Evolutionary conservation across 1,140 invertebrate genomes (phyloP).

Genomic region (Pemphigus obesinymphae): DNA sequence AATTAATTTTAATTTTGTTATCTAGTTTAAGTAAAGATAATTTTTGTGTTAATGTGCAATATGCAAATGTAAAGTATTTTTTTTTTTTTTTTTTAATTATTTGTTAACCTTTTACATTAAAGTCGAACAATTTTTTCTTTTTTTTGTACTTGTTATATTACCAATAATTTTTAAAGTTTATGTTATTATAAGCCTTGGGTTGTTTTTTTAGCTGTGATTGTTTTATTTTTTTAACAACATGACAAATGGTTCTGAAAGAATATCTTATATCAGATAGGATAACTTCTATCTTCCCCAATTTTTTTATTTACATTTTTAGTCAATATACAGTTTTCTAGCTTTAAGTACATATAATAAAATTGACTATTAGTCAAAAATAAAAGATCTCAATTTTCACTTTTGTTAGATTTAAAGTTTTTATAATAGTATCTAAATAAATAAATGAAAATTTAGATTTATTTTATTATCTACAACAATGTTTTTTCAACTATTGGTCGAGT

Average conservation of each 20-base stretch:
- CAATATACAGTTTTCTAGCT: conserved; percentile 20
- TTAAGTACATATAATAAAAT: conserved; percentile 30
- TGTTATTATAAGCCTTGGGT: conserved; percentile 34
- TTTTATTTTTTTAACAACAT: conserved; percentile 35
- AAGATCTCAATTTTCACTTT: conserved; percentile 41
- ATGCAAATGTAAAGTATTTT: conserved; percentile 39
- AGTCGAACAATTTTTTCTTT: conserved; percentile 36
- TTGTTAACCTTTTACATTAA: conserved; percentile 40
- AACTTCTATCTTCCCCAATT: conserved; percentile 6
- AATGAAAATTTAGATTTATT: conserved; percentile 21
- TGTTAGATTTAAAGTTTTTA: conserved; percentile 36
- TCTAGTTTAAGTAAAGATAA: conserved; percentile 39
- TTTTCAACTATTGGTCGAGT: conserved; percentile 13
- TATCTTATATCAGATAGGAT: conserved; percentile 1
- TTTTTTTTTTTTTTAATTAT: conserved; percentile 32
- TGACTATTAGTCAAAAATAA: conserved; percentile 35
- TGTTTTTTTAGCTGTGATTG: conserved; percentile 41
- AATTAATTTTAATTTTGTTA: conserved; percentile 42
- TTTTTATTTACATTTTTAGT: conserved; percentile 18
- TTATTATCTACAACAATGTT: conserved; percentile 9
- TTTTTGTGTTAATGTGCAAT: conserved; percentile 37
- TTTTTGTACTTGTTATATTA: conserved; percentile 41
- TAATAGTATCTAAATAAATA: conserved; percentile 36
- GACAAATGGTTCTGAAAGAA: conserved; percentile 10
- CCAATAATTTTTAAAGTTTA: conserved; percentile 41